Evolutionary conservation across 2,888 invertebrate species (phyloP).

Genomic region (Galerucella pusilla): DNA sequence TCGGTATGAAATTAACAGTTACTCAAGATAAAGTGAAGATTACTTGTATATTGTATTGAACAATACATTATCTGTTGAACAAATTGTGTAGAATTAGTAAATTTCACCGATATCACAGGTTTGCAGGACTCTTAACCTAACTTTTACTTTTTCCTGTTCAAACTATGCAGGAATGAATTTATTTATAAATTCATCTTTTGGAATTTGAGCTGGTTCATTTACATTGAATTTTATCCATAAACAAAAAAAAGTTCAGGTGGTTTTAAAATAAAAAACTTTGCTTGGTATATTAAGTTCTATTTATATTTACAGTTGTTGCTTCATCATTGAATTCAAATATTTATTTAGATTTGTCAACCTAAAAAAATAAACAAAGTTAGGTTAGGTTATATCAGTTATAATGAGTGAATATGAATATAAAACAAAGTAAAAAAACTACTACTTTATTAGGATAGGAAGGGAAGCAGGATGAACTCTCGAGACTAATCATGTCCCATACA

Average conservation of each 20-base stretch:
- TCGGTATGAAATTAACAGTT: no score
- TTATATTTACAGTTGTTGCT: conserved; percentile 25
- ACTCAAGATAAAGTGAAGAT: no score
- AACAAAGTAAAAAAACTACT: background rate
- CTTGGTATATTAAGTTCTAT: conserved; percentile 34
- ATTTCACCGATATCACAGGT: no score
- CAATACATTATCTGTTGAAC: no score
- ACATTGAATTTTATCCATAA: no score
- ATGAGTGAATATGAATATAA: background rate
- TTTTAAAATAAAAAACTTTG: conserved; percentile 14
- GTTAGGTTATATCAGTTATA: background rate
- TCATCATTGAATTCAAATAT: background rate
- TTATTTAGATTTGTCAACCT: conserved; percentile 33
- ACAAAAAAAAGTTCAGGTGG: background rate
- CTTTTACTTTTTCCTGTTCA: no score
- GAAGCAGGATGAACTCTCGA: background rate
- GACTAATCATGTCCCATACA: conserved; percentile 47
- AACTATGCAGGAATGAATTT: no score
- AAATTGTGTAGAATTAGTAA: no score
- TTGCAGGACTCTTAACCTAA: no score
- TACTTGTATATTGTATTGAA: no score
- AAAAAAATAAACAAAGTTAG: conserved; percentile 14
- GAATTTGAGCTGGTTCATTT: no score
- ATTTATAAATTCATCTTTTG: no score
- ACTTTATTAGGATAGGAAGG: conserved; percentile 12